Evolutionary conservation across 2,888 invertebrate genomes (phyloP), one percentile per base, ranked within the genome.

Genomic region (Callosobruchus maculatus): DNA sequence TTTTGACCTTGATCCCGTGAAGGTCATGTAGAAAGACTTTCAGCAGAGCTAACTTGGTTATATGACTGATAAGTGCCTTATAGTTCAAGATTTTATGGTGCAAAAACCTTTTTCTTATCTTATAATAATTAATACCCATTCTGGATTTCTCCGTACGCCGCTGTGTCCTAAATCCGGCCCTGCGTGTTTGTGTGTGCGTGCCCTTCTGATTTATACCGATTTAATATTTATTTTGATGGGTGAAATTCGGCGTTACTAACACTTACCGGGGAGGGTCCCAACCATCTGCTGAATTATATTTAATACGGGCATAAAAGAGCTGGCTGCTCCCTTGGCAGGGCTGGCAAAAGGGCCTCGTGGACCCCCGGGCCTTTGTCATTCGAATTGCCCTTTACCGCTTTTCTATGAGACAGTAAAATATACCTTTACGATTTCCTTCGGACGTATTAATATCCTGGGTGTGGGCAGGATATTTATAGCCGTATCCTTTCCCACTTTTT

Each of bases 221-320:
- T 87, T 87, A 87, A 87, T 87, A 87, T 87, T 87, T 87, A 87
- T 87, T 87, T 87, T 87, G 87, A 87, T 87, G 87, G 87, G 86
- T 87, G 86, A 87, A 87, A 87, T 87, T 87, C 87, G 83, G 87
- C 87, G 87, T 87, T 85, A 86, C 87, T 86, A 87, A 87, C 85
- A 85, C 84, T 84, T 81, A 81, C 75, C 72, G 81, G 82, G 83
- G 84, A 84, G 85, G 84, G 68, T 68, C 21, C 80, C 82, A 82
- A 84, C 86, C 85, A 86, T 85, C 86, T 86, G 86, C 86, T 84
- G 82, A 84, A 84, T 85, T 85, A 84, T 83, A 85, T 83, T 83
- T 82, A 82, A 82, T 82, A 78, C 80, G 70, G 80, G 76, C 78
- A 80, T 81, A 80, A 81, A 79, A 74, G 74, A 72, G 70, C 78